These are phyloP conservation scores for Batillaria attramentaria DNA, from an alignment of 1,140 invertebrate species.

Conservation along the genomic window DNA sequence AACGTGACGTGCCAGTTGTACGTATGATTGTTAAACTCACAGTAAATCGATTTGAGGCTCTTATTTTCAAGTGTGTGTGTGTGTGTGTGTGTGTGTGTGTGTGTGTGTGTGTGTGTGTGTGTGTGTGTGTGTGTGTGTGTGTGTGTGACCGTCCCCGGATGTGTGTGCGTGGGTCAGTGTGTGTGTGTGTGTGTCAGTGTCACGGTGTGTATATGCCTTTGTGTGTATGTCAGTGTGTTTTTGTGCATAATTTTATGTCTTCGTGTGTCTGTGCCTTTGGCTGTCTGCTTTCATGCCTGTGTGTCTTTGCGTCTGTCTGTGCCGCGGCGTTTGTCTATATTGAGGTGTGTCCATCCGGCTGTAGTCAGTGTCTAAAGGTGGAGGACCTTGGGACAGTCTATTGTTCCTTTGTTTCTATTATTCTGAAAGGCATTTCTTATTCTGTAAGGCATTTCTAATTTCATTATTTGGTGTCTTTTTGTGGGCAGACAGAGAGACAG, in stretches of 20 bases:
- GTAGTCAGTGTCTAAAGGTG: too few species aligned
- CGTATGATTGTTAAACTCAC: too few species aligned
- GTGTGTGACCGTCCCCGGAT: background rate
- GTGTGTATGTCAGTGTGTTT: background rate
- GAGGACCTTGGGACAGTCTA: too few species aligned
- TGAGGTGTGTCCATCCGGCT: too few species aligned
- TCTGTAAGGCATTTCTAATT: too few species aligned
- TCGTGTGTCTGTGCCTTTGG: background rate
- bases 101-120: background rate
- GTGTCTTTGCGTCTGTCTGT: background rate
- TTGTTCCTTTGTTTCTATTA: too few species aligned
- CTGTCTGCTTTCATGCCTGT: background rate
- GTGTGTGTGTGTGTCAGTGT: constrained; percentile 6
- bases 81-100: background rate
- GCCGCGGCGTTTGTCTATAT: background rate
- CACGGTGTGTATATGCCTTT: background rate
- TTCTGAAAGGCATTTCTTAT: too few species aligned
- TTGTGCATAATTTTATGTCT: background rate
- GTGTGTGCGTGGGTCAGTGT: background rate
- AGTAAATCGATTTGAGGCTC: too few species aligned
- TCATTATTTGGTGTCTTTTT: too few species aligned
- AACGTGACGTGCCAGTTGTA: too few species aligned
- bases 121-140: background rate
- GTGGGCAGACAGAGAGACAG: too few species aligned
- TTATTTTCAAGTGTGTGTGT: background rate